Evolutionary conservation across 2,113 vertebrate genomes (phyloP).

Genomic region (Centrocercus urophasianus): DNA sequence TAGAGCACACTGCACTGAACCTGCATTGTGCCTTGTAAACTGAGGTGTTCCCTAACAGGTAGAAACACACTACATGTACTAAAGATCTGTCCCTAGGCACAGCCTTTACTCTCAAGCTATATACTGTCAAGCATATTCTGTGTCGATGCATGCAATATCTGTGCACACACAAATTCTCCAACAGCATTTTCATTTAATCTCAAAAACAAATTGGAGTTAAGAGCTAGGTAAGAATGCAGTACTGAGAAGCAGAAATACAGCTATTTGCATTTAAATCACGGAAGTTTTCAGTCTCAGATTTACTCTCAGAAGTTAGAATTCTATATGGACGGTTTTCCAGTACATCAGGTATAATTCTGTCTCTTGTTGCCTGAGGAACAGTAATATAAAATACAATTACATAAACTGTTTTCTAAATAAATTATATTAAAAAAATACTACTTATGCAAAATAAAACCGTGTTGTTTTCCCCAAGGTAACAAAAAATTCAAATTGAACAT

Average conservation of each 20-base stretch:
- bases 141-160: accelerated
- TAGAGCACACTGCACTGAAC: not conserved
- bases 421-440: not conserved
- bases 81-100: not conserved
- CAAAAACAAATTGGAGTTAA: not conserved
- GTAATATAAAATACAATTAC: not conserved
- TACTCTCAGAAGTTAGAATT: not conserved
- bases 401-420: not conserved
- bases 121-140: accelerated
- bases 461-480: not conserved
- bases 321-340: not conserved
- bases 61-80: not conserved
- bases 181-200: not conserved
- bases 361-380: not conserved
- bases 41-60: not conserved
- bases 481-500: not conserved
- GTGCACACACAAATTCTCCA: not conserved
- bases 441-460: not conserved
- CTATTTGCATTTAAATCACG: not conserved
- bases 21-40: not conserved
- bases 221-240: not conserved
- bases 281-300: not conserved
- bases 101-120: not conserved
- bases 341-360: not conserved
- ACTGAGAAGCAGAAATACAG: not conserved